phyloP scores from a whole-genome alignment of 2,797 vertebrate genomes.

The Lemur catta region DNA sequence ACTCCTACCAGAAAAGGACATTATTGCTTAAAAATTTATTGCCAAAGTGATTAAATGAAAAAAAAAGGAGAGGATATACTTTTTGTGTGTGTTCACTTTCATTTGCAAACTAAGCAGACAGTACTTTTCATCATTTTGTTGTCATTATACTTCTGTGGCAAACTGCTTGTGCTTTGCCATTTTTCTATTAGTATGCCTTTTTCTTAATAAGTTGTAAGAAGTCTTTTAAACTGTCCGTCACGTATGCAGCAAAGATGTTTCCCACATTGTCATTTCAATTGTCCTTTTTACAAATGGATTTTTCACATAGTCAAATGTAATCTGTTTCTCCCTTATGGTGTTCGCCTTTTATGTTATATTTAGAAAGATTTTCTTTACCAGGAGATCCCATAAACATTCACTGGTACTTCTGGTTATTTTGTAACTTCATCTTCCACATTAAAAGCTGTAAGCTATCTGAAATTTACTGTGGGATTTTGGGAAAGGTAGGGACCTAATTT shows the following conservation, averaged over 20 bases:
- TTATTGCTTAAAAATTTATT: neutral
- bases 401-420: neutral
- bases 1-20: neutral
- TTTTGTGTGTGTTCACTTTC: neutral
- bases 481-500: neutral
- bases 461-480: conserved; percentile 12
- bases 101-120: neutral
- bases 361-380: conserved; percentile 29
- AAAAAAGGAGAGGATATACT: neutral
- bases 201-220: neutral
- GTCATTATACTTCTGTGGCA: neutral
- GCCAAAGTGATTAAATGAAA: neutral
- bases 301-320: conserved; percentile 21
- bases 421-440: neutral
- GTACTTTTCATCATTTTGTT: conserved; percentile 16
- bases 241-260: neutral
- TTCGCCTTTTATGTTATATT: conserved; percentile 22
- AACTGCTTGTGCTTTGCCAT: neutral
- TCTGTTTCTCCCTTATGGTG: neutral
- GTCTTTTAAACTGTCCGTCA: neutral
- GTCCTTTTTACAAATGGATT: neutral
- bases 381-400: conserved; percentile 18
- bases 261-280: neutral
- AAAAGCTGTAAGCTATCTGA: conserved; percentile 11
- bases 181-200: conserved; percentile 3